Conservation (phyloP, 2,888 invertebrate genomes). For the Brachypterus glaber region DNA sequence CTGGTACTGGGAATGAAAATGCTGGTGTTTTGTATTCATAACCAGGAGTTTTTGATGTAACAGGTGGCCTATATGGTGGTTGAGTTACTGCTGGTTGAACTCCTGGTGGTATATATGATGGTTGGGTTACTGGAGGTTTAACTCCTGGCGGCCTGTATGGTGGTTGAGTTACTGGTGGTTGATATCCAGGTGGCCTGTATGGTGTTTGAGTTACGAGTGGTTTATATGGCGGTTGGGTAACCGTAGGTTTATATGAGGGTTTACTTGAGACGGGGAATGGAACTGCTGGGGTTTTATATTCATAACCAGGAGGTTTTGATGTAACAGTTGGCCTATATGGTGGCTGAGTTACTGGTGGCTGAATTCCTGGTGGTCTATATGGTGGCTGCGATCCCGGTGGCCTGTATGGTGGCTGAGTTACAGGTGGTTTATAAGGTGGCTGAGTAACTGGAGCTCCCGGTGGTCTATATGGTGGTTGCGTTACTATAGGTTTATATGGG, state of each 20-base stretch:
- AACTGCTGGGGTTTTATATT: too few species aligned
- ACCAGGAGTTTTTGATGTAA: too few species aligned
- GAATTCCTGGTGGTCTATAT: slow-evolving; percentile 1
- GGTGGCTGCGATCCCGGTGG: slow-evolving; percentile 2
- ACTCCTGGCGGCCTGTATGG: slow-evolving; percentile 7
- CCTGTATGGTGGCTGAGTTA: slow-evolving; percentile 7
- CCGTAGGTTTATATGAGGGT: too few species aligned
- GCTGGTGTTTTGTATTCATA: too few species aligned
- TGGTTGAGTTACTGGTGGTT: slow-evolving; percentile 6
- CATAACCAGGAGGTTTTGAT: too few species aligned
- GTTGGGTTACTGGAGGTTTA: too few species aligned
- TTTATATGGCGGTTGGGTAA: slow-evolving; percentile 9
- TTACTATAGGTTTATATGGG: slow-evolving; percentile 8
- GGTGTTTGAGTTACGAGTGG: slow-evolving; percentile 5
- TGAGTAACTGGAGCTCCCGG: slow-evolving; percentile 1
- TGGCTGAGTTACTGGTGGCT: background rate
- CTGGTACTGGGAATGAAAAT: too few species aligned
- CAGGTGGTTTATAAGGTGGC: slow-evolving; percentile 3
- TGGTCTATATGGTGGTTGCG: slow-evolving; percentile 5
- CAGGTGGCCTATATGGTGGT: slow-evolving; percentile 1
- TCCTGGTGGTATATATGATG: background rate
- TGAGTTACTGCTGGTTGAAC: slow-evolving; percentile 1
- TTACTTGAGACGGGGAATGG: too few species aligned
- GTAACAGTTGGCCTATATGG: slow-evolving; percentile 1
- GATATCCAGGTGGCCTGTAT: slow-evolving; percentile 3